Conservation (phyloP, 1,140 invertebrate species). For the Tachypleus tridentatus region DNA sequence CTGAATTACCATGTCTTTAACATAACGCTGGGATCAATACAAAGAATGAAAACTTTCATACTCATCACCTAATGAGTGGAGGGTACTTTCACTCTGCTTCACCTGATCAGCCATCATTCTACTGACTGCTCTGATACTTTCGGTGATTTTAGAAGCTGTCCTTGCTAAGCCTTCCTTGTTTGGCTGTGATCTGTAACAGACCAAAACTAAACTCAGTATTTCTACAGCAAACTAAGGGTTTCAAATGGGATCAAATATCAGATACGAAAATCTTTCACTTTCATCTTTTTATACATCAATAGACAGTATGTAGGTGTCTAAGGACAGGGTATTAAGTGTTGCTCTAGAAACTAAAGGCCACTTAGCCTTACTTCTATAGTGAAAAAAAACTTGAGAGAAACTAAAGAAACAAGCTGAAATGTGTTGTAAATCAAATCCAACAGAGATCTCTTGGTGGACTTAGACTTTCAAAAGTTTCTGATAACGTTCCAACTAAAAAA, state of each 20-base stretch:
- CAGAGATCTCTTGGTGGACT: too few relatives aligned
- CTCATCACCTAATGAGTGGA: conserved; percentile 59
- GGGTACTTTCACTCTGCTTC: conserved; percentile 66
- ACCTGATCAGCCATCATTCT: conserved; percentile 72
- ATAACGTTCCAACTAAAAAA: too few relatives aligned
- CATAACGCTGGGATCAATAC: neutral
- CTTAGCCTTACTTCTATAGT: too few relatives aligned
- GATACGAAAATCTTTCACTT: conserved; percentile 24
- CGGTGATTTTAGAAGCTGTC: conserved; percentile 50
- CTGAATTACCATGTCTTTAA: too few relatives aligned
- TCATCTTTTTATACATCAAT: conserved; percentile 13
- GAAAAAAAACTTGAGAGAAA: too few relatives aligned
- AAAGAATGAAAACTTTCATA: conserved; percentile 1
- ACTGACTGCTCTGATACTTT: conserved; percentile 68
- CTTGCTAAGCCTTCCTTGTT: conserved; percentile 23
- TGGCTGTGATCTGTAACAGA: too few relatives aligned
- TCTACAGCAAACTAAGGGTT: conserved; percentile 5
- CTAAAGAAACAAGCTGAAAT: too few relatives aligned
- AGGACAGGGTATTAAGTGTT: too few relatives aligned
- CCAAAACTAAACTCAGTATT: neutral
- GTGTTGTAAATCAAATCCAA: too few relatives aligned
- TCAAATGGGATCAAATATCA: conserved; percentile 9
- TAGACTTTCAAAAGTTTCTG: too few relatives aligned
- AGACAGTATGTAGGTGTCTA: too few relatives aligned
- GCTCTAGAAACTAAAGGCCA: too few relatives aligned